Conservation (phyloP, 2,797 vertebrate genomes). For the Micropoecilia bifurca region DNA sequence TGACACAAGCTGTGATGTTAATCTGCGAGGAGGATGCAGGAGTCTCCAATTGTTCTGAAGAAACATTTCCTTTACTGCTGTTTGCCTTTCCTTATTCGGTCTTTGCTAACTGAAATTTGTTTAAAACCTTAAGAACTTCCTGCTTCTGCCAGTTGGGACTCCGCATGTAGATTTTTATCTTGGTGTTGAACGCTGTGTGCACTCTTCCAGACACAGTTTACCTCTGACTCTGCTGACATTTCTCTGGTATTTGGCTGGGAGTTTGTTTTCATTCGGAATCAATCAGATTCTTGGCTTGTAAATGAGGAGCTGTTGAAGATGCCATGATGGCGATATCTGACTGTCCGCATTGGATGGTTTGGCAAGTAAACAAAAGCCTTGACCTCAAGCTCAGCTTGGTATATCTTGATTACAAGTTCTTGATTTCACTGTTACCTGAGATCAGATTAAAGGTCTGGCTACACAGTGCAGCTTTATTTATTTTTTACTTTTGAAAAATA, state of each 20-base stretch:
- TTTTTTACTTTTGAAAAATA: background rate
- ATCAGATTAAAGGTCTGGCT: slow-evolving; percentile 17
- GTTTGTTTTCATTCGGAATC: slow-evolving; percentile 61
- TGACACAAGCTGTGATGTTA: slow-evolving; percentile 66
- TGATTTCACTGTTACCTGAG: slow-evolving; percentile 3
- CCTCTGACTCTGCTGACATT: slow-evolving; percentile 46
- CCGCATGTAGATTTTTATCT: slow-evolving; percentile 47
- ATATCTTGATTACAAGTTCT: slow-evolving; percentile 24
- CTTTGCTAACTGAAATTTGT: slow-evolving; percentile 26
- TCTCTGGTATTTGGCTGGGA: slow-evolving; percentile 65
- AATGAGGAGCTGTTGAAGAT: slow-evolving; percentile 38
- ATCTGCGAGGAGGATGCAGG: slow-evolving; percentile 58
- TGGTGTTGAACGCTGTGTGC: slow-evolving; percentile 17
- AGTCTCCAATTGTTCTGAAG: slow-evolving; percentile 49
- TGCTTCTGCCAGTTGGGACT: slow-evolving; percentile 41
- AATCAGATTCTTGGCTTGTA: slow-evolving; percentile 52
- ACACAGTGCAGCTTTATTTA: background rate
- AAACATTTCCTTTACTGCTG: slow-evolving; percentile 41
- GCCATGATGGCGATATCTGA: slow-evolving; percentile 31
- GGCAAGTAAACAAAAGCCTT: slow-evolving; percentile 23
- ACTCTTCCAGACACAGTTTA: slow-evolving; percentile 33
- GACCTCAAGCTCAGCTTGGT: slow-evolving; percentile 3
- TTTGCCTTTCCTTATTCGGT: slow-evolving; percentile 25
- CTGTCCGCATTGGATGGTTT: slow-evolving; percentile 25
- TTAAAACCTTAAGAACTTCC: slow-evolving; percentile 48